These are phyloP conservation scores for Pristionchus mayeri DNA, from an alignment of 2,888 invertebrate species.

Conservation along the genomic window DNA sequence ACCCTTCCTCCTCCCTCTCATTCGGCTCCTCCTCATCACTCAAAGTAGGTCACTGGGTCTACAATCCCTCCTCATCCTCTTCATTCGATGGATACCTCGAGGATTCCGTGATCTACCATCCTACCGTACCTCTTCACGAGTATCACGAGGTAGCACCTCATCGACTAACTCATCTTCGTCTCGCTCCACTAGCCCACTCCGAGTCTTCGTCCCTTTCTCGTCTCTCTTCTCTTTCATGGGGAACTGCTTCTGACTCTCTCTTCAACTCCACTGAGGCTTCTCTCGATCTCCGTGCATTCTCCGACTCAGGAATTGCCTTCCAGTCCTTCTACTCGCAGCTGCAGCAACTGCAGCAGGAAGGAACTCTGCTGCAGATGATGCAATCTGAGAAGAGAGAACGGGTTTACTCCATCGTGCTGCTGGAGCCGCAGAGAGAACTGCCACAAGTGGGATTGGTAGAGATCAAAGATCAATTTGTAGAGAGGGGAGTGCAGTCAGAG, in stretches of 20 bases:
- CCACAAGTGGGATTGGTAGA: background rate
- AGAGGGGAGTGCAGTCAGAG: background rate
- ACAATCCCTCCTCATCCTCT: background rate
- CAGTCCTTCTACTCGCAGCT: slow-evolving; percentile 32
- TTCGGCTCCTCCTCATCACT: background rate
- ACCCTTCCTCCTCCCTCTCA: background rate
- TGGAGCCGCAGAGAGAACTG: slow-evolving; percentile 15
- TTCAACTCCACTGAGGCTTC: slow-evolving; percentile 33
- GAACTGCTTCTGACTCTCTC: slow-evolving; percentile 18
- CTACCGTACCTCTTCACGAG: background rate
- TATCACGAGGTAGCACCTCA: too few species aligned
- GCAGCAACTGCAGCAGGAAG: slow-evolving; percentile 4
- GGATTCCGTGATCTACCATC: background rate
- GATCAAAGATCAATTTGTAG: background rate
- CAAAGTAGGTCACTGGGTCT: background rate
- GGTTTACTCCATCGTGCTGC: background rate
- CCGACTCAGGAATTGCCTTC: slow-evolving; percentile 26
- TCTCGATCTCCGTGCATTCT: slow-evolving; percentile 24
- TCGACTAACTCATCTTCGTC: background rate
- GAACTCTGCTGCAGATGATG: background rate
- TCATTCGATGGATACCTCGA: background rate
- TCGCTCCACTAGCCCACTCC: background rate
- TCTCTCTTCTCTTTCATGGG: slow-evolving; percentile 33
- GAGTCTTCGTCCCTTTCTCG: background rate
- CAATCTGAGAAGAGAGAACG: background rate